Conservation (phyloP, 2,113 vertebrate species). For the Trematomus loennbergii region DNA sequence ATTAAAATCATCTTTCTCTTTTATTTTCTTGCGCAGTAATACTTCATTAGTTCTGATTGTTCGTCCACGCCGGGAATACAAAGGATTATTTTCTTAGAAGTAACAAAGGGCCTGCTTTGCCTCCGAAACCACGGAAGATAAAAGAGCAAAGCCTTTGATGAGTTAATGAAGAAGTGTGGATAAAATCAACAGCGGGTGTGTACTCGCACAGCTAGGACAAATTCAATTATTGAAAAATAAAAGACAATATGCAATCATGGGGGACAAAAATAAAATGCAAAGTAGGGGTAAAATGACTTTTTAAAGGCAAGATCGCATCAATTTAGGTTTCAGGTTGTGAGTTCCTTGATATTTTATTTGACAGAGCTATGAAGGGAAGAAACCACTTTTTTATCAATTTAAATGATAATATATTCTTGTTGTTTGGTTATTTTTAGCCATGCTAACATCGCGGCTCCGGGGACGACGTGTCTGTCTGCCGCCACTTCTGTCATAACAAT, state of each 20-base stretch:
- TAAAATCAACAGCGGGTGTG: conserved; percentile 61
- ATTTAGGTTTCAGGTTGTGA: conserved; percentile 7
- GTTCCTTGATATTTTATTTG: conserved; percentile 17
- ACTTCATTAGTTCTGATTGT: conserved; percentile 71
- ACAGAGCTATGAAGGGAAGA: background rate
- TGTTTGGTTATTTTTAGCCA: background rate
- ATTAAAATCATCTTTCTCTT: conserved; percentile 70
- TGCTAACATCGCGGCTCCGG: background rate
- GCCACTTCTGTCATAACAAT: background rate
- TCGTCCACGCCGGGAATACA: conserved; percentile 64
- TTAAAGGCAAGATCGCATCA: conserved; percentile 17
- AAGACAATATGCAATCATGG: conserved; percentile 12
- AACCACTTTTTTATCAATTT: background rate
- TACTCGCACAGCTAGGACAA: conserved; percentile 27
- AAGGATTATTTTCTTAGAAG: conserved; percentile 63
- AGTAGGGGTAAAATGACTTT: background rate
- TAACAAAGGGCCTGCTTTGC: conserved; percentile 59
- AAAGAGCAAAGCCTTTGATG: conserved; percentile 60
- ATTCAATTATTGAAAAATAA: conserved; percentile 52
- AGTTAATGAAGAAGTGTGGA: conserved; percentile 68
- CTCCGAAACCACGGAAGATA: conserved; percentile 47
- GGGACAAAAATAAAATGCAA: background rate
- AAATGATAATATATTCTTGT: conserved; percentile 20
- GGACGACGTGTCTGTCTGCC: background rate
- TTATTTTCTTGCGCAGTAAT: conserved; percentile 55